Evolutionary conservation across 2,113 vertebrate species (phyloP), one percentile per base, ranked within the genome.

Genomic region (Corythaixoides concolor): DNA sequence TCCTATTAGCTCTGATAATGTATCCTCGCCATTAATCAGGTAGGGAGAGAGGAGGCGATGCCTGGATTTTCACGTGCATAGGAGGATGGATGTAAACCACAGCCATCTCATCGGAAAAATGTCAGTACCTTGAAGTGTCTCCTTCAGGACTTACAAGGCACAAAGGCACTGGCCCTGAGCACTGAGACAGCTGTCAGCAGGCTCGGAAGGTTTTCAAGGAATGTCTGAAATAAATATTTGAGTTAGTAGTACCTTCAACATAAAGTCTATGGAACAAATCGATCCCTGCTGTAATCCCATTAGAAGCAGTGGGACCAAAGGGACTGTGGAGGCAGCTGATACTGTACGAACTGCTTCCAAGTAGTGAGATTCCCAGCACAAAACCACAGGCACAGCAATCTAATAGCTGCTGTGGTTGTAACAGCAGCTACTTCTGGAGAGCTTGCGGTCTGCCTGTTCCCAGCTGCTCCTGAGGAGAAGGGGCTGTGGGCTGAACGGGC

Each of bases 1-100:
- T 98, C 98, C 98, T 98, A 98, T 99, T 99, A 99, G 97, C 97
- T 99, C 97, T 97, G 98, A 99, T 99, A 99, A 99, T 98, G 96
- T 98, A 98, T 99, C 97, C 97, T 97, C 97, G 97, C 98, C 97
- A 98, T 98, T 99, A 99, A 98, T 97, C 96, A 89, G 86, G 95
- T 96, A 88, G 96, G 78, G 55, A 97, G 74, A 97, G 98, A 97
- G 98, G 97, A 96, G 82, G 96, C 64, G 95, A 97, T 84, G 37
- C 79, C 85, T 74, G 28, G 33, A 43, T 72, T 90, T 91, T 92
- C 88, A 73, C 2, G 1, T 81, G 84, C 30, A 13, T 21, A 8
- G 70, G 28, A 94, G 62, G 55, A 77, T 72, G 18, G 55, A 52
- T 16, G 8, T 17, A 55, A 16, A 74, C 85, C n/a, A 53, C 35